phyloP scores from a whole-genome alignment of 2,888 invertebrate species.

The Lordiphosa andalusiaca region DNA sequence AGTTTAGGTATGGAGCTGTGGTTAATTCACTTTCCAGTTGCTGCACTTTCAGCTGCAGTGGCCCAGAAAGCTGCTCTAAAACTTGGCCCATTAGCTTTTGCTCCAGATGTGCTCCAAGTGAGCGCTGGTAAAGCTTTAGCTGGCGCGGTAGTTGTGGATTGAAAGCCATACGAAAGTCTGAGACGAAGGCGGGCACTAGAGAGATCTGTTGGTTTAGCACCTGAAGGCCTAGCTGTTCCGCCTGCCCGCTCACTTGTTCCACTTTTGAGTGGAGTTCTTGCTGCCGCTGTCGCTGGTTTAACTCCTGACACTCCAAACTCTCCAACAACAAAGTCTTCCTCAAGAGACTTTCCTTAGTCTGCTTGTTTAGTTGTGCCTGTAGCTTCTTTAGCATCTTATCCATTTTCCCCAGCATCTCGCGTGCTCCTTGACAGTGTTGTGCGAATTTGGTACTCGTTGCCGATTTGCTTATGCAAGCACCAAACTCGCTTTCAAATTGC shows the following conservation, averaged over 20 bases:
- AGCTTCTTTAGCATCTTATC: conserved; percentile 85
- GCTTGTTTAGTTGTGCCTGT: conserved; percentile 82
- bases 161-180: conserved; percentile 93
- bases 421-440: conserved; percentile 96
- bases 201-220: conserved; percentile 98
- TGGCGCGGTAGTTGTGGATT: conserved; percentile 89
- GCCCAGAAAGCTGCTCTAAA: conserved; percentile 90
- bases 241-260: conserved; percentile 94
- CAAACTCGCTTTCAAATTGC: conserved; percentile 98
- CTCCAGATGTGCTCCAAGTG: conserved; percentile 94
- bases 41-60: conserved; percentile 93
- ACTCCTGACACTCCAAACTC: conserved; percentile 90
- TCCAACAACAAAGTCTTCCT: conserved; percentile 87
- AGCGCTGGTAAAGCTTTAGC: conserved; percentile 95
- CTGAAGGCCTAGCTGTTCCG: conserved; percentile 92
- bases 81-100: conserved; percentile 90
- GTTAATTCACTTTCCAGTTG: conserved; percentile 88
- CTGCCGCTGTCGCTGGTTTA: conserved; percentile 91
- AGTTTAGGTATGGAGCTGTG: conserved; percentile 84
- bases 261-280: conserved; percentile 96
- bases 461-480: conserved; percentile 97
- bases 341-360: conserved; percentile 83
- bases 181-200: conserved; percentile 93
- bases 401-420: conserved; percentile 88
- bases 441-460: conserved; percentile 99